These are phyloP conservation scores for Stratiolaelaps scimitus DNA, from an alignment of 1,140 invertebrate genomes.

Conservation along the genomic window DNA sequence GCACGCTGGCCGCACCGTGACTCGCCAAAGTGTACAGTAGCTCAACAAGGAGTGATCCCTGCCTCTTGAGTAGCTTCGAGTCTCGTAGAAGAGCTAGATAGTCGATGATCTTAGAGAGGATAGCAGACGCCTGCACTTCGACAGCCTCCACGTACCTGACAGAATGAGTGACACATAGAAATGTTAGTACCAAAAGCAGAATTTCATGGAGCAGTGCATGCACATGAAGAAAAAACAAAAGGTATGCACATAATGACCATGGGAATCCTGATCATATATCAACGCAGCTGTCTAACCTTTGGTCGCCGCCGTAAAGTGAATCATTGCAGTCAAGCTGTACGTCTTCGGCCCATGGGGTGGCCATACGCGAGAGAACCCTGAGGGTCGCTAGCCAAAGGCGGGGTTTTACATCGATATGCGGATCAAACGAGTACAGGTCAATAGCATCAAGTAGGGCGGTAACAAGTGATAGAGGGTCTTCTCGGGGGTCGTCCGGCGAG, in stretches of 20 bases:
- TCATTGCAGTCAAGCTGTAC: slow-evolving; percentile 17
- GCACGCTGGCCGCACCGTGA: neutral
- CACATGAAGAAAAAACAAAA: no score
- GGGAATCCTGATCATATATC: neutral
- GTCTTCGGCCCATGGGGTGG: slow-evolving; percentile 8
- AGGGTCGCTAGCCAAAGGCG: slow-evolving; percentile 12
- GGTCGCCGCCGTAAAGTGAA: slow-evolving; percentile 9
- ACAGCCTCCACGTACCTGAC: slow-evolving; percentile 17
- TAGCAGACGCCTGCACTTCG: neutral
- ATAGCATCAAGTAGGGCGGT: neutral
- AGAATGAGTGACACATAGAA: neutral
- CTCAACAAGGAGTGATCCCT: slow-evolving; percentile 10
- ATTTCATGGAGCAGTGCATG: no score
- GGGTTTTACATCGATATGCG: slow-evolving; percentile 11
- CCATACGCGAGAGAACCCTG: slow-evolving; percentile 6
- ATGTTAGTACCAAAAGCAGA: no score
- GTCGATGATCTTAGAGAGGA: slow-evolving; percentile 5
- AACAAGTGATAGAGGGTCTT: slow-evolving; percentile 4
- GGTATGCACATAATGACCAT: neutral
- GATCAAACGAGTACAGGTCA: slow-evolving; percentile 17
- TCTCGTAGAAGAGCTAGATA: slow-evolving; percentile 5
- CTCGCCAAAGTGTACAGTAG: slow-evolving; percentile 11
- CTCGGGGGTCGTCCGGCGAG: slow-evolving; percentile 13
- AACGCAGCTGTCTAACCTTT: neutral
- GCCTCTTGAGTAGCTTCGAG: slow-evolving; percentile 3